Conservation (phyloP, 2,113 vertebrate species). For the Nesoenas mayeri region DNA sequence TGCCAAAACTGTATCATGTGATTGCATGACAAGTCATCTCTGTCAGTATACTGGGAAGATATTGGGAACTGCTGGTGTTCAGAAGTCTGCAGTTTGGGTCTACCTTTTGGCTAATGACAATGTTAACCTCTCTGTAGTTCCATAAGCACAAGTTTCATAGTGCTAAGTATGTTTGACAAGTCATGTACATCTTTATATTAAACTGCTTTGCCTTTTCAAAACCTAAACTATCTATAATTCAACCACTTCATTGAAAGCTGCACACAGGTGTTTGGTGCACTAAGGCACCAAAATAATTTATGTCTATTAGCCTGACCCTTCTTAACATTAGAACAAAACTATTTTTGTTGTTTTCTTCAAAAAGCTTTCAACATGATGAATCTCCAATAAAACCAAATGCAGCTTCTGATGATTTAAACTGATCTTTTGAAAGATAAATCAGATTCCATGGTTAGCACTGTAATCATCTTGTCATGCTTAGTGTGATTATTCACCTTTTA, state of each 20-base stretch:
- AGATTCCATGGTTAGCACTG: constrained; percentile 54
- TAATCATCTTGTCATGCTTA: constrained; percentile 60
- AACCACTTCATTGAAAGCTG: neutral
- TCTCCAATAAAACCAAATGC: constrained; percentile 65
- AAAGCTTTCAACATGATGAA: constrained; percentile 67
- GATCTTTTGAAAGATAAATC: constrained; percentile 61
- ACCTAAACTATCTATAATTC: constrained; percentile 41
- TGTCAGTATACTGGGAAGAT: neutral
- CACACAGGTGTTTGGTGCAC: constrained; percentile 38
- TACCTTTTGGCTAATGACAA: neutral
- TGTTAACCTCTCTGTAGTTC: neutral
- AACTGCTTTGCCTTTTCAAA: constrained; percentile 24
- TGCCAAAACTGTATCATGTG: neutral
- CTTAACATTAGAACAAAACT: constrained; percentile 58
- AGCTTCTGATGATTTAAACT: constrained; percentile 57
- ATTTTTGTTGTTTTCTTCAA: constrained; percentile 63
- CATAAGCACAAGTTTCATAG: neutral
- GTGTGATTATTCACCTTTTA: constrained; percentile 66
- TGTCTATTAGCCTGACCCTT: constrained; percentile 47
- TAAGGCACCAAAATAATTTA: constrained; percentile 44
- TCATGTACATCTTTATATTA: constrained; percentile 15
- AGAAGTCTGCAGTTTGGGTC: neutral
- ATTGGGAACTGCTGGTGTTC: neutral
- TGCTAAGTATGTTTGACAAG: neutral
- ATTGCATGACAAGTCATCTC: neutral